Evolutionary conservation across 2,888 invertebrate genomes (phyloP), one percentile per base, ranked within the genome.

Genomic region (Andrena haemorrhoa): DNA sequence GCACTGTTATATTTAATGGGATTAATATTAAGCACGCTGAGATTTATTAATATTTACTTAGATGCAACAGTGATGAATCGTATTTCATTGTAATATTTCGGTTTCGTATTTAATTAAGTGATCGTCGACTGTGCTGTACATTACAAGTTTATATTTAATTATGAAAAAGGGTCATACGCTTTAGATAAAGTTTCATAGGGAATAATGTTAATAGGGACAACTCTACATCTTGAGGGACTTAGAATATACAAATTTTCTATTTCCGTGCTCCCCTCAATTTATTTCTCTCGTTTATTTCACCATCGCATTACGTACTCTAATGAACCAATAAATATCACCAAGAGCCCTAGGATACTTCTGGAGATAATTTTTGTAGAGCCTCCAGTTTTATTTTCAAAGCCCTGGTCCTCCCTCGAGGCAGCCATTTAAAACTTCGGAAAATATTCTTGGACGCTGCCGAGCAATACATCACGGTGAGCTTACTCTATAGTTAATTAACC

Each of bases 401-500:
- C 29, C 47, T n/a, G 8, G 53, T 35, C 26, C 35, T 29, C n/a
- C 47, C 35, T 20, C 8, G 16, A 33, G 61, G 60, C 23, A 47
- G 16, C 26, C 20, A 56, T 75, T 63, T 79, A 80, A 79, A 78
- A 72, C 79, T 47, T 63, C 10, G 47, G 64, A 72, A 81, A 72
- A 76, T 82, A 72, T 69, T 53, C 53, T 35, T 12, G 8, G 35
- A 51, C n/a, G 20, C 35, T 51, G 29, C 8, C n/a, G 0, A 10
- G 68, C 47, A 16, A 64, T 58, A 56, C 56, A 56, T 66, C 66
- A 56, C 35, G 16, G 8, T 3, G 2, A 31, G 35, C 61, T 64
- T 68, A 41, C n/a, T 61, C 61, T 41, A 31, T 35, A 29, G 61
- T 82, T 82, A 81, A 80, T 76, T 71, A 82, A 69, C 47, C 51